These are phyloP conservation scores for Xiphias gladius DNA, from an alignment of 2,113 vertebrate species.

Conservation along the genomic window DNA sequence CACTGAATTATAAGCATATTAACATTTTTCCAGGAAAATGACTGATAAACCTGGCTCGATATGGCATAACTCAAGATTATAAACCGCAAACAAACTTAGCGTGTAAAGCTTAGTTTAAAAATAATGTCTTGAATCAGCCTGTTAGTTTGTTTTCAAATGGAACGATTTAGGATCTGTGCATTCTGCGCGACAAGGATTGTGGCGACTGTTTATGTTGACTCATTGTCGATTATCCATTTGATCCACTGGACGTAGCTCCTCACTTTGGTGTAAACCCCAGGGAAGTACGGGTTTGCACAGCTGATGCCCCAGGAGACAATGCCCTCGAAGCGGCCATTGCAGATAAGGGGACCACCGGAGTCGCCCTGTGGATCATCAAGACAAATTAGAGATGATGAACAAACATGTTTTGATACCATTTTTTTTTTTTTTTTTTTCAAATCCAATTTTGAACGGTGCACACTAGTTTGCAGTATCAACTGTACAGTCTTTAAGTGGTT, in stretches of 20 bases:
- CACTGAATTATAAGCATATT: background rate
- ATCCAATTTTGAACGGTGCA: background rate
- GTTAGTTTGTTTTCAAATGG: background rate
- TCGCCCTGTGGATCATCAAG: constrained; percentile 77
- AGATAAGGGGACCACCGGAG: constrained; percentile 82
- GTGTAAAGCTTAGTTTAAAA: too few species aligned
- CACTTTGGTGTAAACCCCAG: constrained; percentile 85
- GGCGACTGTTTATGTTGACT: background rate
- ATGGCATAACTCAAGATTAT: background rate
- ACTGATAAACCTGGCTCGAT: background rate
- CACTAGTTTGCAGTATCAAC: background rate
- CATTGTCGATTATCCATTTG: constrained; percentile 30
- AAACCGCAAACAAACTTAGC: background rate
- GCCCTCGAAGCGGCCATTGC: constrained; percentile 77
- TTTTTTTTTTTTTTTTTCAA: background rate
- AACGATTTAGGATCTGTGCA: background rate
- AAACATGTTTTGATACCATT: background rate
- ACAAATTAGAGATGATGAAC: constrained; percentile 7
- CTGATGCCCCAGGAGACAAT: constrained; percentile 87
- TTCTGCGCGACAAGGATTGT: background rate
- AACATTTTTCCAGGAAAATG: constrained; percentile 19
- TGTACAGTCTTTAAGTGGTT: too few species aligned
- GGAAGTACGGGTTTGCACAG: constrained; percentile 78
- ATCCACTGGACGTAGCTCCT: constrained; percentile 78
- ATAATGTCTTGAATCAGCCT: background rate